A percentile compares a stretch with the other conserved stretches of the same genome.
Conservation (phyloP, 1,140 invertebrate genomes). For the Sminthurinus signatus region DNA sequence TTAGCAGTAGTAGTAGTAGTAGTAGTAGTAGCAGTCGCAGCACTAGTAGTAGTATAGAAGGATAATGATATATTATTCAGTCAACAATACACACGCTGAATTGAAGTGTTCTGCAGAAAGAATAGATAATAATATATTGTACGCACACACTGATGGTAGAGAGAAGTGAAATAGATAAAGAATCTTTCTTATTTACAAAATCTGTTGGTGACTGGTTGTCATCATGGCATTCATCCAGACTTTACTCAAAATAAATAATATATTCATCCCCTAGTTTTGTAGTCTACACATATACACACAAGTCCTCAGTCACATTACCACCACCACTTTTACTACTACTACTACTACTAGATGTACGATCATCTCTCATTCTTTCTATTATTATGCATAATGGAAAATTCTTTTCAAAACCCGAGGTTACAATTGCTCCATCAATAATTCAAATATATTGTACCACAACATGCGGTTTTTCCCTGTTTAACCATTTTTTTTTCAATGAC, state of each 20-base stretch:
- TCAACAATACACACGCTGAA: too few species aligned
- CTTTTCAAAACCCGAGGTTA: constrained; percentile 1
- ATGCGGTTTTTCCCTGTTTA: constrained; percentile 5
- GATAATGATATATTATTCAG: too few species aligned
- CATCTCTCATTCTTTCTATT: not conserved
- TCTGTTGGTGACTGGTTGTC: constrained; percentile 14
- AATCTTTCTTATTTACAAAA: constrained; percentile 18
- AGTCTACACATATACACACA: not conserved
- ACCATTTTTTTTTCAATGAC: not conserved
- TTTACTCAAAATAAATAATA: constrained; percentile 14
- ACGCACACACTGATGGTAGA: too few species aligned
- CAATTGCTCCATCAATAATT: not conserved
- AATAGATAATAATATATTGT: not conserved
- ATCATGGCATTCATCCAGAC: constrained; percentile 13
- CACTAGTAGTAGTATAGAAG: too few species aligned
- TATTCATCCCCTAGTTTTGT: constrained; percentile 6
- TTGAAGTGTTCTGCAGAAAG: too few species aligned
- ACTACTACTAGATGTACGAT: not conserved
- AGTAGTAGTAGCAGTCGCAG: too few species aligned
- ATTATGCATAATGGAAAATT: not conserved
- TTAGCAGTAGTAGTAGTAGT: too few species aligned
- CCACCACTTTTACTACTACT: not conserved
- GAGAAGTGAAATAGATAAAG: not conserved
- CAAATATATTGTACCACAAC: not conserved
- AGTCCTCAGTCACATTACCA: not conserved